A percentile compares a stretch with the other conserved stretches of the same genome.
phyloP scores from a whole-genome alignment of 1,140 invertebrate genomes.

The Holotrichia oblita region DNA sequence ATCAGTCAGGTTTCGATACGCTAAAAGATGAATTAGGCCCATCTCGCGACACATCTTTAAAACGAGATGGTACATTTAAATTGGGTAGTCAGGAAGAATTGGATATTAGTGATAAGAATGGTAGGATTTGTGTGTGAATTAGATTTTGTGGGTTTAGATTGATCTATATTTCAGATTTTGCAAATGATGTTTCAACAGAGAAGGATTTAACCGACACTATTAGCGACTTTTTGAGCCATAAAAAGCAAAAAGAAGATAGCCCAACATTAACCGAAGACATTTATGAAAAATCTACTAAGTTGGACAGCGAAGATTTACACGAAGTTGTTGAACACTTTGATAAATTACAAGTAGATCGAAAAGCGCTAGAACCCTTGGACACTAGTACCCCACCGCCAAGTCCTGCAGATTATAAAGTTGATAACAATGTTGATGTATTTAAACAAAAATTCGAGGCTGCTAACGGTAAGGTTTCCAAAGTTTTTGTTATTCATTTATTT shows the following conservation, averaged over 20 bases:
- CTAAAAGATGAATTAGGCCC: slow-evolving; percentile 78
- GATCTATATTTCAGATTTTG: slow-evolving; percentile 31
- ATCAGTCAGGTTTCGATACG: slow-evolving; percentile 80
- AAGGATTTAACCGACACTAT: slow-evolving; percentile 58
- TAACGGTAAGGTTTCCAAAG: slow-evolving; percentile 28
- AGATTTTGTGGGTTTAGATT: neutral
- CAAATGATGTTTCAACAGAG: slow-evolving; percentile 48
- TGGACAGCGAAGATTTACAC: slow-evolving; percentile 55
- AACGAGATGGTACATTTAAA: slow-evolving; percentile 71
- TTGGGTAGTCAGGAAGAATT: slow-evolving; percentile 62
- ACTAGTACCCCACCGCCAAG: slow-evolving; percentile 57
- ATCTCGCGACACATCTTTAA: slow-evolving; percentile 69
- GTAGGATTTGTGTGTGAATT: slow-evolving; percentile 48
- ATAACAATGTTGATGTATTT: slow-evolving; percentile 33
- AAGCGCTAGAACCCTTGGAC: slow-evolving; percentile 45
- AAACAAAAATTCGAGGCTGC: slow-evolving; percentile 15
- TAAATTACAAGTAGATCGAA: slow-evolving; percentile 50
- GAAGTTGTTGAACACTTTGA: slow-evolving; percentile 57
- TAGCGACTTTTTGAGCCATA: slow-evolving; percentile 54
- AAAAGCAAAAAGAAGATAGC: slow-evolving; percentile 50
- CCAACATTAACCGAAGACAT: slow-evolving; percentile 31
- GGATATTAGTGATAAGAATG: slow-evolving; percentile 57
- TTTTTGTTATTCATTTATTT: slow-evolving; percentile 21
- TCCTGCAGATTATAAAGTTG: slow-evolving; percentile 53
- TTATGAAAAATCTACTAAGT: slow-evolving; percentile 39